Evolutionary conservation across 2,113 vertebrate genomes (phyloP).

Genomic region (Rhinoderma darwinii): DNA sequence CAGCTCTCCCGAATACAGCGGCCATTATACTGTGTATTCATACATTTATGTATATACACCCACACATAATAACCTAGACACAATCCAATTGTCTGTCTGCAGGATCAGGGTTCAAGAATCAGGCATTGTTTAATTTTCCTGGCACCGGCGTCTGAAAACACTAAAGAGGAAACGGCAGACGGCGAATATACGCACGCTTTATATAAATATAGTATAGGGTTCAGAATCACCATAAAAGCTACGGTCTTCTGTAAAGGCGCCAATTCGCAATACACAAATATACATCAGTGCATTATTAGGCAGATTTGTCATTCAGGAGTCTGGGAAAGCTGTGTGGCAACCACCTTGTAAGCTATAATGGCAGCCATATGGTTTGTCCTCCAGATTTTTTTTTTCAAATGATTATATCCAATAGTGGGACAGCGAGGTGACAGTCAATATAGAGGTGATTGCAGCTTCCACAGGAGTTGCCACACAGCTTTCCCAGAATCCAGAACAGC

Average conservation of each 20-base stretch:
- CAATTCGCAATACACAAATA: no score
- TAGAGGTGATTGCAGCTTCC: not conserved
- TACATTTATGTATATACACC: conserved; percentile 34
- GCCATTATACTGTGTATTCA: not conserved
- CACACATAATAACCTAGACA: conserved; percentile 6
- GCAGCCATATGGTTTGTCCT: not conserved
- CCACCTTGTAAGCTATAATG: not conserved
- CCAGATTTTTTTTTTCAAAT: not conserved
- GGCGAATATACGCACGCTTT: not conserved
- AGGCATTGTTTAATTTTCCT: conserved; percentile 9
- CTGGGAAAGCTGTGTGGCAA: not conserved
- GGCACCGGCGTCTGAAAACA: conserved; percentile 11
- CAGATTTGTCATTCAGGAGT: not conserved
- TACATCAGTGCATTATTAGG: not conserved
- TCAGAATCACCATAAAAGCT: not conserved
- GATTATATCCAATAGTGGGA: no score
- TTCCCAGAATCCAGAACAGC: no score
- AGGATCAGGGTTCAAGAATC: conserved; percentile 5
- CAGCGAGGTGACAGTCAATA: no score
- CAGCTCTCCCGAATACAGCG: not conserved
- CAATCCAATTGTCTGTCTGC: conserved; percentile 26
- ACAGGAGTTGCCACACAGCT: not conserved
- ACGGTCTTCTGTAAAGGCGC: no score
- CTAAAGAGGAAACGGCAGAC: not conserved
- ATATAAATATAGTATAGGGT: not conserved